Evolutionary conservation across 2,797 vertebrate genomes (phyloP).

Genomic region (Melanotaenia parkinsoni): DNA sequence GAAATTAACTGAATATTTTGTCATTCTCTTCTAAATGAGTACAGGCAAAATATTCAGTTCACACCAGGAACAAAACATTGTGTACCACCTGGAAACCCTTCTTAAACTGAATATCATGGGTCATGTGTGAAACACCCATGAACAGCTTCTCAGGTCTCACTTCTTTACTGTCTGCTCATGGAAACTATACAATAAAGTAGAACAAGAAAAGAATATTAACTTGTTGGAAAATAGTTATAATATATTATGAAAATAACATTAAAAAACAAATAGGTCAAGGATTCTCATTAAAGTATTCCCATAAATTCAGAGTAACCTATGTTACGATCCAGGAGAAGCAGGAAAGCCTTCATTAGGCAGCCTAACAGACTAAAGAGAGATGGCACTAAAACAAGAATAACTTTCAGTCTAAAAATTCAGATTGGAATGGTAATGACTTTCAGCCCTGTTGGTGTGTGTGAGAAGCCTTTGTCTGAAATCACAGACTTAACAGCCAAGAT

Average conservation of each 20-base stretch:
- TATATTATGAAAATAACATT: background rate
- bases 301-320: background rate
- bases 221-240: background rate
- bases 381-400: background rate
- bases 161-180: no score
- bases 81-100: constrained; percentile 6
- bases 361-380: constrained; percentile 4
- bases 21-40: background rate
- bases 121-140: constrained; percentile 7
- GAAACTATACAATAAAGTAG: background rate
- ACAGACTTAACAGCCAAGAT: constrained; percentile 47
- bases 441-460: constrained; percentile 11
- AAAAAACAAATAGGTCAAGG: background rate
- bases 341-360: background rate
- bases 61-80: background rate
- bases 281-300: background rate
- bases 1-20: background rate
- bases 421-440: constrained; percentile 10
- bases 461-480: constrained; percentile 28
- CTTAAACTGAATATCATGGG: constrained; percentile 7
- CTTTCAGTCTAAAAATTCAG: background rate
- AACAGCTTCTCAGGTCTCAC: constrained; percentile 3
- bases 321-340: background rate
- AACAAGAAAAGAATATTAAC: background rate
- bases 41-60: background rate